Evolutionary conservation across 2,888 invertebrate genomes (phyloP), one percentile per base, ranked within the genome.

Genomic region (Rapana venosa): DNA sequence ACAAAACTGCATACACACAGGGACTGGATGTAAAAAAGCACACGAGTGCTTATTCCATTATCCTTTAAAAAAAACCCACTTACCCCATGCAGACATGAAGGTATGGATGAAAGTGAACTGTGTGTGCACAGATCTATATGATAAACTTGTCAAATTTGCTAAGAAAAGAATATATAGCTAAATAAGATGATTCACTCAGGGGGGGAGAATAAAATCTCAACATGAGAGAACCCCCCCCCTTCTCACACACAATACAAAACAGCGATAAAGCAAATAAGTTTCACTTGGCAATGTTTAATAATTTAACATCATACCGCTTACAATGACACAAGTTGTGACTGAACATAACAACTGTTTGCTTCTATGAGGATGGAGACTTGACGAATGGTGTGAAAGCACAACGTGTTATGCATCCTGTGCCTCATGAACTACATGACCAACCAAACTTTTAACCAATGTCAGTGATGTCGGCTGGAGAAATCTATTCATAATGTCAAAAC

Each of bases 251-350:
- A 0, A 66, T 66, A 66, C 4, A 66, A 66, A 13, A 74, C 74
- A 74, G 66, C 47, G 47, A 47, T 8, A 8, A 47, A 47, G 47
- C 47, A 47, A 47, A 8, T 26, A 15, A 66, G 13, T 79, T 79
- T 79, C 35, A 79, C 35, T 66, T 74, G n/a, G 74, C 74, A 74
- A 74, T 74, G 30, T 83, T 83, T 83, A 36, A 83, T 83, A 83
- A 83, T 83, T 83, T 83, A 83, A 47, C 81, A 83, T 36, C 86
- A 61, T 6, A 86, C 66, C 66, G 58, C 35, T 20, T 35, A 30
- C 77, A 87, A 74, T 30, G 17, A 35, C 61, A 83, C 74, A 83
- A 5, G 17, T 35, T 83, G 36, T 83, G 22, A 36, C 32, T 47
- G 35, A 83, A 47, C 8, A 35, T 36, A 83, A 83, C 22, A 35